phyloP scores from a whole-genome alignment of 2,888 invertebrate genomes.

The Callyntrura guangdongensis region DNA sequence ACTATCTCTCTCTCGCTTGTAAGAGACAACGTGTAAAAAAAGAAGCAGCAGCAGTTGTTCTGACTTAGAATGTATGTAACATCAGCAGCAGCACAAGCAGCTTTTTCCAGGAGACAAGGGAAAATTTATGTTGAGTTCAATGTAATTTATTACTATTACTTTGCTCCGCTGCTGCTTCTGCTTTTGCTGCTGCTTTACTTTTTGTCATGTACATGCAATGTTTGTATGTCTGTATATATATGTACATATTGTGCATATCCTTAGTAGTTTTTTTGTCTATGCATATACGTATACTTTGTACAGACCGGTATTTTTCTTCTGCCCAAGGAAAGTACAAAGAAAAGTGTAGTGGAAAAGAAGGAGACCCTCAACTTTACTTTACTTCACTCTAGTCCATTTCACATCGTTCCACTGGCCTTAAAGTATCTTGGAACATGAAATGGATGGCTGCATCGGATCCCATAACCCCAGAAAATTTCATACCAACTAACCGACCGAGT shows the following conservation, averaged over 20 bases:
- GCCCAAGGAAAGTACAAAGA: conserved; percentile 54
- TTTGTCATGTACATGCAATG: conserved; percentile 73
- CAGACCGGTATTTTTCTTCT: neutral
- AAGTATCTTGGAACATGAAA: conserved; percentile 76
- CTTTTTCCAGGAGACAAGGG: conserved; percentile 79
- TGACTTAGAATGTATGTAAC: conserved; percentile 43
- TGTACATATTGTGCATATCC: too few relatives aligned
- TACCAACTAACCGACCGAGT: conserved; percentile 65
- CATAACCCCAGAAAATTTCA: conserved; percentile 76
- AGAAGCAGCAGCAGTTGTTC: conserved; percentile 46
- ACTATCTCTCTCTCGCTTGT: conserved; percentile 49
- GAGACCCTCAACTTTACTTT: conserved; percentile 78
- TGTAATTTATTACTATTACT: conserved; percentile 83
- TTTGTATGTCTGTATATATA: conserved; percentile 35
- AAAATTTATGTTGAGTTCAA: conserved; percentile 84
- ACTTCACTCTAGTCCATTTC: conserved; percentile 78
- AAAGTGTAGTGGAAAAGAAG: conserved; percentile 59
- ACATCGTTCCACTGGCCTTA: conserved; percentile 77
- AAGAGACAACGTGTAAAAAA: conserved; percentile 50
- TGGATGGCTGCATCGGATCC: conserved; percentile 76
- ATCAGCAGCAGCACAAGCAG: conserved; percentile 63
- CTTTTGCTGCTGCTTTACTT: conserved; percentile 75
- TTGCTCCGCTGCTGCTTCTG: conserved; percentile 77
- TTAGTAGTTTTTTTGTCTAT: too few relatives aligned
- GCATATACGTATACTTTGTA: conserved; percentile 16